These are phyloP conservation scores for Cercopithecus mona DNA, from an alignment of 2,113 vertebrate species.

Conservation along the genomic window DNA sequence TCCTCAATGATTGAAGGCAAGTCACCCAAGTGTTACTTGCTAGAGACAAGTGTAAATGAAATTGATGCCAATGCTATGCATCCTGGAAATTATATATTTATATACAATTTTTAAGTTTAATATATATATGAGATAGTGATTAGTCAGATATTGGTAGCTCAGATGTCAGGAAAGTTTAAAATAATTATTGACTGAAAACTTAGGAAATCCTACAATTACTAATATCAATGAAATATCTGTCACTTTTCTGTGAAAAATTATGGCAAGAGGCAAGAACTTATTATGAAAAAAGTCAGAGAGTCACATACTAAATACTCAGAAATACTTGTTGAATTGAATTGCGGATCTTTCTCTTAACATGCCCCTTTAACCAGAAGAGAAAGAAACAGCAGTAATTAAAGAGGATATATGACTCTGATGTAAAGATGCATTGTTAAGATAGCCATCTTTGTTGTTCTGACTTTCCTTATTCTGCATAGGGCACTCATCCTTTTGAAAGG, in stretches of 20 bases:
- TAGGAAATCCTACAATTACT: constrained; percentile 31
- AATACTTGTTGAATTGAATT: constrained; percentile 33
- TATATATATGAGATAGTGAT: background rate
- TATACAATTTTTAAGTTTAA: too few species aligned
- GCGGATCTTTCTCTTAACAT: background rate
- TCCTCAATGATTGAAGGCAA: background rate
- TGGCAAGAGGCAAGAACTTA: background rate
- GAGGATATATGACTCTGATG: background rate
- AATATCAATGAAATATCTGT: background rate
- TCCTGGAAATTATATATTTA: background rate
- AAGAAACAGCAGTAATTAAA: background rate
- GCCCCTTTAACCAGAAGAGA: background rate
- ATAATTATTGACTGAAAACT: constrained; percentile 3
- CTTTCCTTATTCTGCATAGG: background rate
- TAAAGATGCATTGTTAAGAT: background rate
- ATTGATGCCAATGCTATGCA: background rate
- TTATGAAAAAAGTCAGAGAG: background rate
- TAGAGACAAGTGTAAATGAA: background rate
- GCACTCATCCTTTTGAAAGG: background rate
- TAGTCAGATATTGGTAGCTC: background rate
- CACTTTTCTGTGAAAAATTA: background rate
- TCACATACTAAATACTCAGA: background rate
- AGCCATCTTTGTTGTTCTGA: background rate
- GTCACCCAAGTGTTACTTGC: background rate
- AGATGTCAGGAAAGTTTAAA: background rate